Percentiles rank a stretch among this genome's conserved stretches.
These are phyloP conservation scores for Papio anubis DNA, from an alignment of 2,113 vertebrate genomes.

Conservation along the genomic window DNA sequence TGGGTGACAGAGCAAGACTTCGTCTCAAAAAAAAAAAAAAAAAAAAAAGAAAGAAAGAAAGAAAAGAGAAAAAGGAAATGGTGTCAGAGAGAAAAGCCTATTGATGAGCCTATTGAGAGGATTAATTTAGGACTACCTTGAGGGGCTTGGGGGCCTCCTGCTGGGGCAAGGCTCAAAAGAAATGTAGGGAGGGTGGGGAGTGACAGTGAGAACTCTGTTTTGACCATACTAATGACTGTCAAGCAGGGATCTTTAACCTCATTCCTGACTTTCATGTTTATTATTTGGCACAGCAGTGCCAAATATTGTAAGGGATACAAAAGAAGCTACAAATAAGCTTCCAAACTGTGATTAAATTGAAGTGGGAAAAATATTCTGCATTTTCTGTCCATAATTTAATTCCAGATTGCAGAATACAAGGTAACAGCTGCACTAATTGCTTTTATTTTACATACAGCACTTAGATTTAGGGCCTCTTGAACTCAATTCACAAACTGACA, in stretches of 20 bases:
- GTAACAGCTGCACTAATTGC: slow-evolving; percentile 60
- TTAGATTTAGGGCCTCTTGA: slow-evolving; percentile 56
- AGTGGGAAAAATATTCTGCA: slow-evolving; percentile 31
- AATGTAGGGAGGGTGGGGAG: not conserved
- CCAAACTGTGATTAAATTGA: slow-evolving; percentile 54
- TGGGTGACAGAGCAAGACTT: no score
- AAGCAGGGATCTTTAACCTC: slow-evolving; percentile 3
- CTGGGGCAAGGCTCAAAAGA: not conserved
- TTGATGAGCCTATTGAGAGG: not conserved
- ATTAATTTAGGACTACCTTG: not conserved
- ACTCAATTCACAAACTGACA: slow-evolving; percentile 58
- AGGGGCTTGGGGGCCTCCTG: not conserved
- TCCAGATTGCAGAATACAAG: slow-evolving; percentile 55
- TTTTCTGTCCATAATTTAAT: slow-evolving; percentile 41
- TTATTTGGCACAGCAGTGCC: not conserved
- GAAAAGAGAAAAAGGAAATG: not conserved
- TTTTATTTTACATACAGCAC: slow-evolving; percentile 58
- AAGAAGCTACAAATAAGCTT: slow-evolving; percentile 29
- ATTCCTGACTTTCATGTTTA: not conserved
- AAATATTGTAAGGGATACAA: slow-evolving; percentile 5
- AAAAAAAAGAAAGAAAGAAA: no score
- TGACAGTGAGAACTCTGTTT: not conserved
- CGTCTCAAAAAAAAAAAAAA: no score
- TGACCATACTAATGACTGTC: not conserved
- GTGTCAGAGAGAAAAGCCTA: not conserved